These are phyloP conservation scores for Hydra vulgaris DNA, from an alignment of 30 jellyfish, hydroid and myxozoan species.

Conservation along the genomic window DNA sequence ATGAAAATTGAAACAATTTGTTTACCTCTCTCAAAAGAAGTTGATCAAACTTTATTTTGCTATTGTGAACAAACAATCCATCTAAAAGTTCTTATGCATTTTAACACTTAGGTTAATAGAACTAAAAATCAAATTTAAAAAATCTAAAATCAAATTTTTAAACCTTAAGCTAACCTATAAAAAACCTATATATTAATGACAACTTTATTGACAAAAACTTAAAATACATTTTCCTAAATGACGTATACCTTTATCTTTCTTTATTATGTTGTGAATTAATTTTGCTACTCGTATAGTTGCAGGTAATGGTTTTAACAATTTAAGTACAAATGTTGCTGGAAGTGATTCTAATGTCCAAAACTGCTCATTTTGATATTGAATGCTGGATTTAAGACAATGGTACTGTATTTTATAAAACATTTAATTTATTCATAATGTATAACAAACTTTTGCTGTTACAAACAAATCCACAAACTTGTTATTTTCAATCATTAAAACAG, in stretches of 20 bases:
- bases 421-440: no score
- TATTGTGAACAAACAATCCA: background rate
- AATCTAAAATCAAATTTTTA: no score
- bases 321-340: constrained; percentile 20
- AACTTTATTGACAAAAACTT: no score
- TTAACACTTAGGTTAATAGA: no score
- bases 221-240: no score
- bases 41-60: background rate
- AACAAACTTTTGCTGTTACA: background rate
- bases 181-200: no score
- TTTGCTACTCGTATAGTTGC: constrained; percentile 8
- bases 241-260: background rate
- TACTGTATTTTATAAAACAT: background rate
- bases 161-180: no score
- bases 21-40: constrained; percentile 12
- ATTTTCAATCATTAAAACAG: background rate
- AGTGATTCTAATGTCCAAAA: constrained; percentile 3
- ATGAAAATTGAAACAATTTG: no score
- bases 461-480: background rate
- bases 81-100: constrained; percentile 6
- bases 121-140: no score
- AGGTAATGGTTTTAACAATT: constrained; percentile 14
- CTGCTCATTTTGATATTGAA: constrained; percentile 3
- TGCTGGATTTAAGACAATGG: background rate
- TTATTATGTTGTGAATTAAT: background rate